A percentile compares a stretch with the other conserved stretches of the same genome.
Conservation (phyloP, 2,113 vertebrate genomes). For the Dromas ardeola region DNA sequence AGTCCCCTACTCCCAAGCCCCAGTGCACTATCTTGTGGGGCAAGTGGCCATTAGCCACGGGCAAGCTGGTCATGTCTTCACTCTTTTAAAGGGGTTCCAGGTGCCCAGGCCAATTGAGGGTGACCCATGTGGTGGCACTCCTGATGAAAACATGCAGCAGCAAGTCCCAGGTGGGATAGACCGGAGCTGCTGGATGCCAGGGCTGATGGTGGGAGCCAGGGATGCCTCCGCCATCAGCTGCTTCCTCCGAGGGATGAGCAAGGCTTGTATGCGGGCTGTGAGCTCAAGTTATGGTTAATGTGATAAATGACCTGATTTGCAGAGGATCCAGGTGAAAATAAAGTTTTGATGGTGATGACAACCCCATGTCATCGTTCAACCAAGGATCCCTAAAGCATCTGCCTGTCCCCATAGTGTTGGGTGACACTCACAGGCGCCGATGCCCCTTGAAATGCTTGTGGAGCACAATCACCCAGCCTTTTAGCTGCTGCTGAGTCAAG, state of each 20-base stretch:
- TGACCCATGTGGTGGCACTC: background rate
- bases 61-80: background rate
- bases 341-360: background rate
- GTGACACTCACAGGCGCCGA: accelerated
- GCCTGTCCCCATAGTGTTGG: background rate
- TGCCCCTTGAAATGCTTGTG: background rate
- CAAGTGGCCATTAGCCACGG: background rate
- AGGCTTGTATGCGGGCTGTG: background rate
- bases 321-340: background rate
- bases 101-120: background rate
- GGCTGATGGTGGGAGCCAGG: background rate
- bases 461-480: background rate
- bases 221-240: background rate
- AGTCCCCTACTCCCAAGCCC: background rate
- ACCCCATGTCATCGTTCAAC: accelerated
- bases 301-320: accelerated
- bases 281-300: background rate
- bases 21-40: accelerated
- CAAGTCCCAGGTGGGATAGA: background rate
- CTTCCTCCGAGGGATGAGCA: background rate
- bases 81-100: too few species aligned
- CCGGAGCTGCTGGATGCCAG: background rate
- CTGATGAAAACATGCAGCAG: background rate
- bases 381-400: background rate
- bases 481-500: background rate